Percentiles rank a stretch among this genome's conserved stretches.
Conservation (phyloP, 2,797 vertebrate genomes). For the Cuniculus paca region DNA sequence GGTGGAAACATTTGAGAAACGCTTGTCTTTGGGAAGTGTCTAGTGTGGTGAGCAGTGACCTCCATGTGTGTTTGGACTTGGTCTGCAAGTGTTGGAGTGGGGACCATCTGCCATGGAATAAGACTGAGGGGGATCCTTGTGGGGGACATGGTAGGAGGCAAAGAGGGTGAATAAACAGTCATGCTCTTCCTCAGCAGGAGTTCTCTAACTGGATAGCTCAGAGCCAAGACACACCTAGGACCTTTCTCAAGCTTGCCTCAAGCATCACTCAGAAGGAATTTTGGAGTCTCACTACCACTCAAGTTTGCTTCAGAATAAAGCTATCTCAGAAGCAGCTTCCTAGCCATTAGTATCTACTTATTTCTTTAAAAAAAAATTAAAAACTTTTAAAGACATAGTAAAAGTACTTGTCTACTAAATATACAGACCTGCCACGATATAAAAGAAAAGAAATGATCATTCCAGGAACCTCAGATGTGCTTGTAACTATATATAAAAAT, state of each 20-base stretch:
- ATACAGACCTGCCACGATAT: neutral
- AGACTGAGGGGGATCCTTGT: no score
- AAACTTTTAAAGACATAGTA: neutral
- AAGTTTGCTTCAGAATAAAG: slow-evolving; percentile 35
- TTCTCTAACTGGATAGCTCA: neutral
- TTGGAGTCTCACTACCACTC: neutral
- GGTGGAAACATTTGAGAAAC: neutral
- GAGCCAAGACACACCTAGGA: neutral
- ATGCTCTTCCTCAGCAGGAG: neutral
- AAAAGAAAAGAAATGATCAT: neutral
- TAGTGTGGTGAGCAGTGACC: no score
- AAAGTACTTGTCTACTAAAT: slow-evolving; percentile 32
- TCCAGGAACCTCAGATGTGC: neutral
- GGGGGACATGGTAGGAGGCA: neutral
- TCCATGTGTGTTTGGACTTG: neutral
- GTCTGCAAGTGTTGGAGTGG: neutral
- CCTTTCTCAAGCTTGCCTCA: neutral
- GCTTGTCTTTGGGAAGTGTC: neutral
- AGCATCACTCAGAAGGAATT: slow-evolving; percentile 7
- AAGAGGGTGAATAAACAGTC: accelerated
- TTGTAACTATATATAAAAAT: slow-evolving; percentile 42
- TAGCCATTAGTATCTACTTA: neutral
- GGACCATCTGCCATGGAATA: neutral
- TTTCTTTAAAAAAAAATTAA: slow-evolving; percentile 65
- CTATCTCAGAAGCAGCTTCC: slow-evolving; percentile 20